phyloP scores from a whole-genome alignment of 2,797 vertebrate genomes.

The Darevskia mixta region DNA sequence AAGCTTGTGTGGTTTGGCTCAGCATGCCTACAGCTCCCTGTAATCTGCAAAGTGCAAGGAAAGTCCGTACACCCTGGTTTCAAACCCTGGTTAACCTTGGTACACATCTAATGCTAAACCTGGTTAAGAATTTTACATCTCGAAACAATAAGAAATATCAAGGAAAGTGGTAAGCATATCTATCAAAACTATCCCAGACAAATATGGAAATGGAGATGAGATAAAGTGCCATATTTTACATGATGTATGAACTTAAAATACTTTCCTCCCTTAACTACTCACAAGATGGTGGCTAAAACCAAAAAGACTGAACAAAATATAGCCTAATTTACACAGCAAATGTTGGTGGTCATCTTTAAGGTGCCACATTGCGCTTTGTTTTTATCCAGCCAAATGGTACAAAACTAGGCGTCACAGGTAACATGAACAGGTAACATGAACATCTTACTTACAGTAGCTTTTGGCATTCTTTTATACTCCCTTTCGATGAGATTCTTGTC shows the following conservation, averaged over 20 bases:
- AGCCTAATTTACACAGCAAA: background rate
- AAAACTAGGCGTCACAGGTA: background rate
- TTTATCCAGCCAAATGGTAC: background rate
- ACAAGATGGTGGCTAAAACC: background rate
- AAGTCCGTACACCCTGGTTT: background rate
- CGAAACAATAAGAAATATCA: no score
- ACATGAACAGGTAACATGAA: background rate
- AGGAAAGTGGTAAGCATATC: no score
- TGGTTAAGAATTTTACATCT: background rate
- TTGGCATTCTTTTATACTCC: constrained; percentile 82
- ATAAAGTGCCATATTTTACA: no score
- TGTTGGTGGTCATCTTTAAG: background rate
- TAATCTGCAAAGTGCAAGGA: background rate
- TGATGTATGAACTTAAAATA: no score
- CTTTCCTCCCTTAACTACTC: background rate
- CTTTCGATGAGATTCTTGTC: constrained; percentile 86
- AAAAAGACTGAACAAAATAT: no score
- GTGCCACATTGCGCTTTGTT: constrained; percentile 9
- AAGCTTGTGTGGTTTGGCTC: no score
- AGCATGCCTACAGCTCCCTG: background rate
- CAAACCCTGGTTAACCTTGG: no score
- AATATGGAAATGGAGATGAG: no score
- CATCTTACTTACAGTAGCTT: constrained; percentile 84
- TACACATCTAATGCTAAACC: no score
- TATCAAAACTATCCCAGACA: no score